phyloP scores from a whole-genome alignment of 2,113 vertebrate genomes.

The Girardinichthys multiradiatus region DNA sequence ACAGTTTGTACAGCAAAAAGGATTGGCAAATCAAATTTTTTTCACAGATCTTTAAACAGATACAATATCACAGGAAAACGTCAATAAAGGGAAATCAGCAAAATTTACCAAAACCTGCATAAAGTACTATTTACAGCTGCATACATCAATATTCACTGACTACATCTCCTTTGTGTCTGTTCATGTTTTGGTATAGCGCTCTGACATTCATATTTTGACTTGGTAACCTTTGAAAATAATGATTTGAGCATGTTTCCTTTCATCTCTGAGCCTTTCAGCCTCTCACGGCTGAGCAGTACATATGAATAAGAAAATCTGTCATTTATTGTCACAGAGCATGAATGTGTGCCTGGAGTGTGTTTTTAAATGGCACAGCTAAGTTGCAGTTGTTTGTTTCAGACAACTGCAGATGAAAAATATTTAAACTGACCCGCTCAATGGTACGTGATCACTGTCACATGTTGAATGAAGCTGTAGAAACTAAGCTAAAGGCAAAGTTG shows the following conservation, averaged over 20 bases:
- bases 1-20: constrained; percentile 10
- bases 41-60: not conserved
- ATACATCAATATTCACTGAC: not conserved
- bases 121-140: constrained; percentile 9
- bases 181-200: constrained; percentile 18
- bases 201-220: constrained; percentile 42
- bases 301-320: constrained; percentile 52
- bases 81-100: constrained; percentile 1
- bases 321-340: constrained; percentile 46
- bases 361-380: constrained; percentile 28
- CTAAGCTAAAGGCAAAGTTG: constrained; percentile 31
- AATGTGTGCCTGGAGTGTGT: constrained; percentile 30
- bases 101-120: not conserved
- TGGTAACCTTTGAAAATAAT: constrained; percentile 44
- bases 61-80: not conserved
- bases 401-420: constrained; percentile 41
- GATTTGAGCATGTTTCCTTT: constrained; percentile 31
- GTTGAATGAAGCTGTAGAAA: constrained; percentile 48
- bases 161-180: not conserved
- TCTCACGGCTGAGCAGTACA: constrained; percentile 21
- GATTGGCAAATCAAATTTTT: not conserved
- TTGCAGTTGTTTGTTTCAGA: constrained; percentile 29
- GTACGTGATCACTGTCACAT: constrained; percentile 37
- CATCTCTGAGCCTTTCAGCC: constrained; percentile 44
- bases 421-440: constrained; percentile 23